Evolutionary conservation across 2,797 vertebrate genomes (phyloP).

Genomic region (Enteromius unitaeniatus): DNA sequence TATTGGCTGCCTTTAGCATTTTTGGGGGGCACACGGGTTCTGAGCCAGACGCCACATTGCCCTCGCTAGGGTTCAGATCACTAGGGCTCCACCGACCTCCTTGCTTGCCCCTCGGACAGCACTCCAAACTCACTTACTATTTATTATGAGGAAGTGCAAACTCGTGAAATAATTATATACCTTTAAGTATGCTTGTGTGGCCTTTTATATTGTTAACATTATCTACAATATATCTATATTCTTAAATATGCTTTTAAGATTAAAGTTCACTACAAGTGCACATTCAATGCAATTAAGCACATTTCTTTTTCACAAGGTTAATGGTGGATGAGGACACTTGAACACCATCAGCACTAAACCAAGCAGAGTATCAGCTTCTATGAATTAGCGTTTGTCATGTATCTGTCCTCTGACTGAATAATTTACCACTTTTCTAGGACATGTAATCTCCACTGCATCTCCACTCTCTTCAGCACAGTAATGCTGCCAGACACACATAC

Average conservation of each 20-base stretch:
- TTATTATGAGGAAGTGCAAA: no score
- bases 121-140: no score
- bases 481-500: background rate
- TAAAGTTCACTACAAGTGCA: background rate
- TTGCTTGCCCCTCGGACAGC: no score
- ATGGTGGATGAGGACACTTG: background rate
- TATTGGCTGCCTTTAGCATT: no score
- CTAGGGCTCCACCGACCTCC: no score
- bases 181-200: background rate
- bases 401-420: constrained; percentile 21
- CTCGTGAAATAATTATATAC: background rate
- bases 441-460: background rate
- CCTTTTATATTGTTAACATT: background rate
- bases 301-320: background rate
- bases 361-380: background rate
- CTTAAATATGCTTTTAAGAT: background rate
- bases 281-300: background rate
- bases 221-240: background rate
- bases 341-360: background rate
- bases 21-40: no score
- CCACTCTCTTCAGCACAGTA: background rate
- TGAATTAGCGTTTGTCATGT: background rate
- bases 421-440: constrained; percentile 8
- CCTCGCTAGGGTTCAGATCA: no score
- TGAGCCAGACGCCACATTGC: no score